Base-by-base conservation (phyloP, 2,113 vertebrate genomes). In the Castor canadensis region DNA sequence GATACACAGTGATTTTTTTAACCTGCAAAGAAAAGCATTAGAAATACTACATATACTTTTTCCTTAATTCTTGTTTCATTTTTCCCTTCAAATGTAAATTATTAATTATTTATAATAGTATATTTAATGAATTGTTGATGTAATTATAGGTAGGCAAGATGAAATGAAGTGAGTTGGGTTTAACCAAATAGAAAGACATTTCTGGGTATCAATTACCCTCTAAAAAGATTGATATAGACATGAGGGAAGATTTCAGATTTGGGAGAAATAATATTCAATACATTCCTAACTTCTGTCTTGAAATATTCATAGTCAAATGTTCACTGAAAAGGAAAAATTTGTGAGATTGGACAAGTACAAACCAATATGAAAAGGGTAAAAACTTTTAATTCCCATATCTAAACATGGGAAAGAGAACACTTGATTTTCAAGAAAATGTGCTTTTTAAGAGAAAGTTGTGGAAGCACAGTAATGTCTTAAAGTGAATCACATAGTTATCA, bases 21-120 rank as follows among this genome's bases (percentile, higher is more conserved):
- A 66, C 9, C 24, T 79, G 20, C 62, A 87, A 91, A 94, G 9
- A 95, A 71, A 87, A 96, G 52, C 43, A 80, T 26, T 88, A n/a
- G 45, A 94, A 73, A 86, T 58, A 62, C 47, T 5, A 52, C 11
- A 73, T 35, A 52, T 0, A 85, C 2, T n/a, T 3, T 72, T 73
- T 66, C 86, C 26, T 93, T 49, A 83, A 43, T 56, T 54, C n/a
- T 54, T 88, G 38, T 77, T 60, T 79, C 4, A 64, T 73, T 89
- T 96, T 73, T 20, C 3, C 22, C 35, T 6, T 92, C 35, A 89
- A 58, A n/a, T n/a, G 60, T 84, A 32, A 67, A 64, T 80, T 38
- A 26, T 5, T 87, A 20, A 26, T 43, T 58, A 60, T 87, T 56
- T 87, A 77, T 58, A 93, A 58, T 58, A 87, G n/a, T 54, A 66